Conservation (phyloP, 2,888 invertebrate genomes). For the Aporophyla nigra region DNA sequence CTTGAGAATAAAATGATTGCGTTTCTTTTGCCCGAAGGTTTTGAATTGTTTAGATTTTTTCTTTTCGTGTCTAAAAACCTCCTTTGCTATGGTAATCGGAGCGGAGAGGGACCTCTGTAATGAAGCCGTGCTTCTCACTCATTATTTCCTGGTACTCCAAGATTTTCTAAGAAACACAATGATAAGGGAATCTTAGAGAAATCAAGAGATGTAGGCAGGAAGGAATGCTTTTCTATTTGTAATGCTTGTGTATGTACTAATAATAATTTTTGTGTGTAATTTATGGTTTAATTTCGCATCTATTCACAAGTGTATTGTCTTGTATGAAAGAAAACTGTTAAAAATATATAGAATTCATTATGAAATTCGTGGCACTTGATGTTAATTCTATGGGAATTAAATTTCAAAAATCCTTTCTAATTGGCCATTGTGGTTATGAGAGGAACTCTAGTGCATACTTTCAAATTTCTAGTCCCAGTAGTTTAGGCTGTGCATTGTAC, state of each 20-base stretch:
- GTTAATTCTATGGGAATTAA: no score
- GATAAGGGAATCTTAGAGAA: constrained; percentile 41
- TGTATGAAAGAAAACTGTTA: background rate
- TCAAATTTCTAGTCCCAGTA: background rate
- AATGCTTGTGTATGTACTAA: background rate
- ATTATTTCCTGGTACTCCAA: constrained; percentile 68
- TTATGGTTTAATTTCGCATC: background rate
- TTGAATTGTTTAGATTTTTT: constrained; percentile 67
- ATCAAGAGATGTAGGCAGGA: constrained; percentile 7
- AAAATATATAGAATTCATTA: background rate
- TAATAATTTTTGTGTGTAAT: no score
- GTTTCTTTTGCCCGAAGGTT: constrained; percentile 57
- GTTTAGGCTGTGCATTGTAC: no score
- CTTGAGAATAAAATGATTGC: constrained; percentile 55
- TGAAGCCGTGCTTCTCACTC: constrained; percentile 70
- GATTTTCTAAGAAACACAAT: constrained; percentile 54
- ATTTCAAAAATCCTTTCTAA: no score
- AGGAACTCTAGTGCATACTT: background rate
- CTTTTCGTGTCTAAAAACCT: constrained; percentile 52
- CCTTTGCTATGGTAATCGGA: constrained; percentile 69
- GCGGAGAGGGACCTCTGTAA: constrained; percentile 65
- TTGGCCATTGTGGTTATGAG: no score
- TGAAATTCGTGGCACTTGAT: background rate
- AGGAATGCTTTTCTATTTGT: background rate
- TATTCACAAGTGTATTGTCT: no score